Evolutionary conservation across 2,888 invertebrate species (phyloP).

Genomic region (Lasioglossum leucozonium): DNA sequence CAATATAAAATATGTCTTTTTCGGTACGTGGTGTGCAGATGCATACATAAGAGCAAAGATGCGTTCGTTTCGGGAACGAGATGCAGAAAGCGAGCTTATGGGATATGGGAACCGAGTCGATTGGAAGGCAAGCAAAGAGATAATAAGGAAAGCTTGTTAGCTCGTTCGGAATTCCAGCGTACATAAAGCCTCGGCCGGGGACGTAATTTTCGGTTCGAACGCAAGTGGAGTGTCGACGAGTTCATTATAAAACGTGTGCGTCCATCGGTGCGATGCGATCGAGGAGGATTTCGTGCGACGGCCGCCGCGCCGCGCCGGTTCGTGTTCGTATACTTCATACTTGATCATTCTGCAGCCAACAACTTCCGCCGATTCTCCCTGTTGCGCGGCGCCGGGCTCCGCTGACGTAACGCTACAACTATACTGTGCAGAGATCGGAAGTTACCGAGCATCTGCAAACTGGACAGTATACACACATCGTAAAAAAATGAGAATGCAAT

Average conservation of each 20-base stretch:
- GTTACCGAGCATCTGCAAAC: not conserved
- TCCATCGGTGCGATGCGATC: not conserved
- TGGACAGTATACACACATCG: not conserved
- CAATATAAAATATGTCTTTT: too few species aligned
- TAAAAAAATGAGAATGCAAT: too few species aligned
- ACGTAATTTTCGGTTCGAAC: slow-evolving; percentile 48
- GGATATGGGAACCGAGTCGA: not conserved
- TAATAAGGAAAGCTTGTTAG: slow-evolving; percentile 1
- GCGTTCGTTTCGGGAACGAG: not conserved
- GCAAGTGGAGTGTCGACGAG: slow-evolving; percentile 53
- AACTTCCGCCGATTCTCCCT: slow-evolving; percentile 32
- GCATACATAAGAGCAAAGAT: not conserved
- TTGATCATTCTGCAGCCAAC: slow-evolving; percentile 14
- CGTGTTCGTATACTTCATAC: not conserved
- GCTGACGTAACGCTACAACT: slow-evolving; percentile 30
- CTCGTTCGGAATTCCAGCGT: not conserved
- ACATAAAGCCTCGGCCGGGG: not conserved
- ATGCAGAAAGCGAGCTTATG: not conserved
- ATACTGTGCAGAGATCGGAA: not conserved
- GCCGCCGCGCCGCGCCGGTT: not conserved
- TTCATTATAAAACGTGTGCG: slow-evolving; percentile 36
- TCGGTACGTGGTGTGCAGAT: too few species aligned
- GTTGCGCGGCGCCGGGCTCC: slow-evolving; percentile 14
- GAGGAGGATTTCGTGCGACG: slow-evolving; percentile 11
- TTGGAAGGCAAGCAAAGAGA: not conserved